Conservation (phyloP, 2,888 invertebrate species). For the Hypolimnas misippus region DNA sequence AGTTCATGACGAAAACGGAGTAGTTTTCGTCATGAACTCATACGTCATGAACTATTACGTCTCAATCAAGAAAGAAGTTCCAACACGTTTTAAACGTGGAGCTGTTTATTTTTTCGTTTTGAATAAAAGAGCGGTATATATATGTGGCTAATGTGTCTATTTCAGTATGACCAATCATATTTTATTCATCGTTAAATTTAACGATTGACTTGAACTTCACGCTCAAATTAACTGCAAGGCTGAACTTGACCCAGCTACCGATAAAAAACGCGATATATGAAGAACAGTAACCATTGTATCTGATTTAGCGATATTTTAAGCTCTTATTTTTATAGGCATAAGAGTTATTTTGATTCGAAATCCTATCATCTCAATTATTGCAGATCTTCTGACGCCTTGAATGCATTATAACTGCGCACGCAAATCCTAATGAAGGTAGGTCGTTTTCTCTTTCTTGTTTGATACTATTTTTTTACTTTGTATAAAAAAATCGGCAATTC, state of each 20-base stretch:
- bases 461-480: constrained; percentile 3
- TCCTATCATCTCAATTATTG: background rate
- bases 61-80: too few relatives aligned
- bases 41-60: too few relatives aligned
- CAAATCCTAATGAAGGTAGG: constrained; percentile 16
- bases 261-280: constrained; percentile 36
- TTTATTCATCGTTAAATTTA: constrained; percentile 29
- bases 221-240: constrained; percentile 49
- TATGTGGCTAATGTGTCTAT: too few relatives aligned
- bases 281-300: constrained; percentile 30
- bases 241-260: constrained; percentile 51
- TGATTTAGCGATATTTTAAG: background rate
- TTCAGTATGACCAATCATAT: background rate
- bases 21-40: too few relatives aligned
- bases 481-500: too few relatives aligned
- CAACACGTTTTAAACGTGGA: too few relatives aligned
- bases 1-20: too few relatives aligned
- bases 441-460: constrained; percentile 20
- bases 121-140: too few relatives aligned
- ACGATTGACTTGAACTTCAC: constrained; percentile 45
- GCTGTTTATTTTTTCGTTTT: too few relatives aligned
- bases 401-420: constrained; percentile 30
- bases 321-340: background rate
- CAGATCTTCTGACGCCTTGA: constrained; percentile 8
- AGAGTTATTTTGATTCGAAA: constrained; percentile 12